Evolutionary conservation across 1,140 invertebrate species (phyloP), one percentile per base, ranked within the genome.

Genomic region (Ctenoplectra terminalis): DNA sequence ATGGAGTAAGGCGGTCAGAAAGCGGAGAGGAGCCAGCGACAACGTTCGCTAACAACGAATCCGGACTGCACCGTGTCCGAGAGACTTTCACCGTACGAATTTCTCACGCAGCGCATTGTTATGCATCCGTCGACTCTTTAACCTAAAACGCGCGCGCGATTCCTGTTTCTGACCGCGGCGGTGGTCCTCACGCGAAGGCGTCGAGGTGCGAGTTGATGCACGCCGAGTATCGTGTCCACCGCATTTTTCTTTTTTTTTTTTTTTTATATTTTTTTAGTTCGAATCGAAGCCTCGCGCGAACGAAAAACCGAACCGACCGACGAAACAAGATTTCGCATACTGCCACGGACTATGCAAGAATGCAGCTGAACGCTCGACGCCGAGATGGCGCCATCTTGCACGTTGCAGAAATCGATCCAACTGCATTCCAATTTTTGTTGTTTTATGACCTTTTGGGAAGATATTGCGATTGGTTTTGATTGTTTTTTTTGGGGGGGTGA

Each of bases 61-160:
- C 54, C 29, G 52, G 29, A 26, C 23, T 23, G 61, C 48, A 46
- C 78, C 61, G 61, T 9, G 56, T 69, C 15, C 82, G 67, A 61
- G 73, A 69, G 54, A 91, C 91, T 92, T 92, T 92, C 90, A 91
- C 91, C 87, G 79, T 77, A 85, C 17, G 71, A 50, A 81, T 87
- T 87, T 88, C 73, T 85, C 84, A 56, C 34, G 37, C 37, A 66
- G 52, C 80, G 78, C 86, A 90, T 89, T 87, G 63, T 88, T 79
- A 66, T 63, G 66, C 52, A 69, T 29, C 50, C 50, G n/a, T 37
- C 34, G 2, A 52, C 50, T 40, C 63, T 83, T 76, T 89, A 88
- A 89, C 88, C 85, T 89, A 83, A 88, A 87, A 88, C n/a, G 2
- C 37, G 34, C 43, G 5, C 54, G 70, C 5, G 37, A 43, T 43